Evolutionary conservation across 2,888 invertebrate species (phyloP).

Genomic region (Sepiola atlantica): DNA sequence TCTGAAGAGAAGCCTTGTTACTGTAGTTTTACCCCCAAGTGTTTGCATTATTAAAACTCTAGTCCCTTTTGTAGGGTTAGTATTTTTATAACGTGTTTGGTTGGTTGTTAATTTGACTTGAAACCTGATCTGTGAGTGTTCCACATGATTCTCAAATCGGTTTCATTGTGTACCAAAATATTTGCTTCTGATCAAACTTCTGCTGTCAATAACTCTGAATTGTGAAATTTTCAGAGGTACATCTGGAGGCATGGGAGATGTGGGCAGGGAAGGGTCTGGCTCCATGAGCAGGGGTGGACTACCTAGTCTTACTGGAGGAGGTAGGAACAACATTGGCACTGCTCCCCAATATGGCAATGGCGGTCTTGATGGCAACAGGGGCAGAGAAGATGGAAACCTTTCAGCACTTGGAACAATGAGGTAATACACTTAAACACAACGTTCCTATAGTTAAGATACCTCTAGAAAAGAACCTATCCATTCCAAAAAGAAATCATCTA

Average conservation of each 20-base stretch:
- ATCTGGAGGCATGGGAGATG: slow-evolving; percentile 43
- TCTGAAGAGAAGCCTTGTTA: background rate
- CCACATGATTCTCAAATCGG: background rate
- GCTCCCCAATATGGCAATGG: slow-evolving; percentile 37
- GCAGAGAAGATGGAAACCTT: slow-evolving; percentile 42
- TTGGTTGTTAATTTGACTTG: background rate
- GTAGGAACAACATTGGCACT: slow-evolving; percentile 44
- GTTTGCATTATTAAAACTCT: background rate
- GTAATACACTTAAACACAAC: background rate
- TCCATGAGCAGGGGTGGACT: slow-evolving; percentile 47
- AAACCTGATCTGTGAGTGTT: background rate
- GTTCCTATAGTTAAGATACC: slow-evolving; percentile 24
- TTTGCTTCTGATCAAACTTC: background rate
- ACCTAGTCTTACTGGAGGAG: slow-evolving; percentile 46
- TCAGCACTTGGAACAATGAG: slow-evolving; percentile 42
- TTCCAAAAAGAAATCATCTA: background rate
- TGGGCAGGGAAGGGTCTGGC: slow-evolving; percentile 46
- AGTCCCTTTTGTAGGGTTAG: background rate
- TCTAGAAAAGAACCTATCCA: slow-evolving; percentile 42
- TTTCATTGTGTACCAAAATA: background rate
- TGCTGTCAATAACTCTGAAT: slow-evolving; percentile 42
- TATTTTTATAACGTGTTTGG: background rate
- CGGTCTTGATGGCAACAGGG: slow-evolving; percentile 54
- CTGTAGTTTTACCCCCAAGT: background rate
- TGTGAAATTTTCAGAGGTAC: slow-evolving; percentile 45